Conservation (phyloP, 2,888 invertebrate species). For the Leucophora obtusa region DNA sequence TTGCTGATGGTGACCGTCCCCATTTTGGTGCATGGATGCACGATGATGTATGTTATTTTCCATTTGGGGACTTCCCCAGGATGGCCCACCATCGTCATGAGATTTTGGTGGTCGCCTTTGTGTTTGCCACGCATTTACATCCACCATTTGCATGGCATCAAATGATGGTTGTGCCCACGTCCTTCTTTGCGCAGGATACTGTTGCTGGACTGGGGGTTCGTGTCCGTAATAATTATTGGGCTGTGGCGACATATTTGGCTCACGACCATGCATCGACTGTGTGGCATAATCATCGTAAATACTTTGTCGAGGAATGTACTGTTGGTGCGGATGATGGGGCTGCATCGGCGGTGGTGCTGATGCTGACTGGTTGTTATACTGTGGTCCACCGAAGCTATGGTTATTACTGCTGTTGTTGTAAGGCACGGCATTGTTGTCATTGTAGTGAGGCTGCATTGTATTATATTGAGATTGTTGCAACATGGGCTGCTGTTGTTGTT, state of each 20-base stretch:
- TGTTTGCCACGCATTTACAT: slow-evolving; percentile 77
- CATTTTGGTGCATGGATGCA: slow-evolving; percentile 79
- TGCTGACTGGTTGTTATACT: slow-evolving; percentile 50
- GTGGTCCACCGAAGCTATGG: slow-evolving; percentile 66
- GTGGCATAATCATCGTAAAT: slow-evolving; percentile 80
- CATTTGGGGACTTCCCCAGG: slow-evolving; percentile 70
- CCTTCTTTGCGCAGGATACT: slow-evolving; percentile 80
- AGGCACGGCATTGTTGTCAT: slow-evolving; percentile 73
- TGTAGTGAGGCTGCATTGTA: slow-evolving; percentile 68
- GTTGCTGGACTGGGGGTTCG: slow-evolving; percentile 81
- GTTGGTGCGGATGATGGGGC: slow-evolving; percentile 77
- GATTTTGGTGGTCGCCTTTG: slow-evolving; percentile 71
- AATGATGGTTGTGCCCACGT: slow-evolving; percentile 83
- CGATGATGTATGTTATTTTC: slow-evolving; percentile 64
- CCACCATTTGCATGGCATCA: slow-evolving; percentile 74
- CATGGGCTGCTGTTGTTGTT: slow-evolving; percentile 73
- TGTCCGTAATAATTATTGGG: slow-evolving; percentile 88
- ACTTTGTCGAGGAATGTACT: slow-evolving; percentile 75
- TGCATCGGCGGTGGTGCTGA: slow-evolving; percentile 69
- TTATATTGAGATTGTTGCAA: slow-evolving; percentile 59
- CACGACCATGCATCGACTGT: slow-evolving; percentile 68
- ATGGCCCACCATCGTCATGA: slow-evolving; percentile 75
- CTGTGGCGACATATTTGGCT: slow-evolving; percentile 72
- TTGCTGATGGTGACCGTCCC: slow-evolving; percentile 80
- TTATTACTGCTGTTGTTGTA: slow-evolving; percentile 72